Evolutionary conservation across 2,888 invertebrate species (phyloP).

Genomic region (Boloria selene): DNA sequence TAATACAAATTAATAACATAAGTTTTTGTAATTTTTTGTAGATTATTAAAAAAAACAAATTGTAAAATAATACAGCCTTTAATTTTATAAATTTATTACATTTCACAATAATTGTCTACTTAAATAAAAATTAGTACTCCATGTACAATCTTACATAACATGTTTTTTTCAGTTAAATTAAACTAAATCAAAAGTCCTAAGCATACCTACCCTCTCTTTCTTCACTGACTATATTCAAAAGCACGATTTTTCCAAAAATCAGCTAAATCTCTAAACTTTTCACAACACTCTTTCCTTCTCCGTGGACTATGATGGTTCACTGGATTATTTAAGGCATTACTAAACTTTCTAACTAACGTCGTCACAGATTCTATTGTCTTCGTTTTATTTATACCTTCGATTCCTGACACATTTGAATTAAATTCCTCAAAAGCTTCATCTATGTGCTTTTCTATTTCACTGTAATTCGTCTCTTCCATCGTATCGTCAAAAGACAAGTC

Average conservation of each 20-base stretch:
- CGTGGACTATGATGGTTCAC: constrained; percentile 55
- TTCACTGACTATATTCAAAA: constrained; percentile 40
- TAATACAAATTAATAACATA: too few species aligned
- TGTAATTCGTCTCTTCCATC: constrained; percentile 49
- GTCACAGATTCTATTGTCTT: constrained; percentile 61
- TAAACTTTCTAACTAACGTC: constrained; percentile 66
- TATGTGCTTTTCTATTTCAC: constrained; percentile 63
- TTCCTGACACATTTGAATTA: constrained; percentile 52
- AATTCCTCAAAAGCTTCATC: constrained; percentile 69
- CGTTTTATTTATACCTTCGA: constrained; percentile 49
- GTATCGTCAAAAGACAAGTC: constrained; percentile 71
- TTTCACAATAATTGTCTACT: constrained; percentile 5
- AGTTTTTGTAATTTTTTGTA: too few species aligned
- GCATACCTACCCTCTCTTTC: constrained; percentile 30
- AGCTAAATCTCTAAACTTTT: constrained; percentile 64
- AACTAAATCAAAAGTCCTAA: constrained; percentile 11
- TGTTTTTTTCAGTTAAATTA: background rate
- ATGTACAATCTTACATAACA: background rate
- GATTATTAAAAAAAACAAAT: background rate
- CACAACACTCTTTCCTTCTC: constrained; percentile 58
- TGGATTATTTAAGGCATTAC: constrained; percentile 58
- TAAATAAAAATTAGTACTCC: constrained; percentile 1
- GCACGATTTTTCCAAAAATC: constrained; percentile 66
- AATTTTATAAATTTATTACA: constrained; percentile 4
- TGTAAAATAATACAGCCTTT: constrained; percentile 2